Base-by-base conservation (phyloP, 2,113 vertebrate genomes). In the Diphyllodes magnificus region DNA sequence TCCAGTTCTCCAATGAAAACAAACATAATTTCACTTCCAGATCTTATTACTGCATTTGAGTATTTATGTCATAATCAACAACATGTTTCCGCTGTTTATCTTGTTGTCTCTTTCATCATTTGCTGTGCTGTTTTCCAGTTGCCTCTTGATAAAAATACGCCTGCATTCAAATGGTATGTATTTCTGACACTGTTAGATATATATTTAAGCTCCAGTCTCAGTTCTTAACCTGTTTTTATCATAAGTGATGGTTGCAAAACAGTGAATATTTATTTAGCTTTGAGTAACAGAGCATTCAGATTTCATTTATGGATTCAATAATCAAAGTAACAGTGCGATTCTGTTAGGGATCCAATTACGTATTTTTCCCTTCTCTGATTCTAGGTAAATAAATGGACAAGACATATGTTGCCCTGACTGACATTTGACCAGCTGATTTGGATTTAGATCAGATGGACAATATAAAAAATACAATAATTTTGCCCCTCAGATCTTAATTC, bases 221-320 rank as follows among this genome's bases (percentile, higher is more conserved):
- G 54, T 27, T 93, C 44, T 53, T 75, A 82, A 64, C 39, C 39
- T 86, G 54, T 72, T 97, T 92, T 94, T 88, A 77, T 88, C 63
- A 50, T 64, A 95, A 92, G 28, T 68, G 53, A 54, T 83, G 37
- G 50, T 13, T 69, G 61, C 37, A 80, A 70, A 81, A 53, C 60
- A 96, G 81, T 83, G 92, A 90, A 91, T 94, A 88, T 86, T 88
- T 95, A 72, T 84, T 95, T 93, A 87, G 31, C 77, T 93, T 89
- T 92, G 83, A 95, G 93, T 96, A 96, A 93, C 17, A 45, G 93
- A 94, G 88, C 60, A 89, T 95, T 96, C 85, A 86, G 72, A 93
- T 93, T 95, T 93, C 49, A 92, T 95, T 95, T 89, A 68, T 76
- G 50, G 68, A 49, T 92, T 88, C 80, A 82, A 76, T 95, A 97